Base-by-base conservation (phyloP, 2,797 vertebrate species). In the Rousettus madagascariensis region DNA sequence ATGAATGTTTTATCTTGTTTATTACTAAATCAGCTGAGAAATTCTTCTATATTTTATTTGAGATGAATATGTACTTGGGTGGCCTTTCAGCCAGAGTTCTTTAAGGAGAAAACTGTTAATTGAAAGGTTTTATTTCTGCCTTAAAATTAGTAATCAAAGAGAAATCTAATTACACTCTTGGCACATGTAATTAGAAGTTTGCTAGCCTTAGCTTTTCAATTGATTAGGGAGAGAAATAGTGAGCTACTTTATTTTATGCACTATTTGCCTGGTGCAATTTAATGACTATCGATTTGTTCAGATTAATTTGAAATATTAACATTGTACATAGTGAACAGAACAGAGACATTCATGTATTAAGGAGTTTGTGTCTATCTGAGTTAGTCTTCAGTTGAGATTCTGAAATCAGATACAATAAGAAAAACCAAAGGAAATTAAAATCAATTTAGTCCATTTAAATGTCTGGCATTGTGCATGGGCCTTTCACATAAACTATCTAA, bases 281-380 rank as follows among this genome's bases (percentile, higher is more conserved):
- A 89, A 96, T 71, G n/a, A 79, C 28, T 91, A 93, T 84, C 84
- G 94, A 96, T 77, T 94, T 36, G 11, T 93, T 86, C 69, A 91
- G 33, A 91, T 95, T 91, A 80, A 89, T 89, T 95, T 94, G 83
- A 94, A 79, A 69, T 66, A 71, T 30, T 91, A 86, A 75, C 41
- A 63, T 51, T 55, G 53, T 77, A 49, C 51, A 6, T 69, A 53
- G 30, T 65, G 41, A 88, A 63, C 38, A 55, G 86, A 91, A 72
- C 49, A 68, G 41, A 17, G 46, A 24, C 1, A n/a, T 51, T 1
- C 59, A 51, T 71, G 61, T 84, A 28, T 46, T 95, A 53, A 66
- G 59, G 43, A 51, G 41, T 41, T 20, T 33, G 65, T 79, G 59
- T 71, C 74, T 94, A 2, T 88, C 13, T 83, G 63, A 41, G 63